A percentile compares a stretch with the other conserved stretches of the same genome.
phyloP scores from a whole-genome alignment of 2,888 invertebrate genomes.

The Adelphocoris suturalis region DNA sequence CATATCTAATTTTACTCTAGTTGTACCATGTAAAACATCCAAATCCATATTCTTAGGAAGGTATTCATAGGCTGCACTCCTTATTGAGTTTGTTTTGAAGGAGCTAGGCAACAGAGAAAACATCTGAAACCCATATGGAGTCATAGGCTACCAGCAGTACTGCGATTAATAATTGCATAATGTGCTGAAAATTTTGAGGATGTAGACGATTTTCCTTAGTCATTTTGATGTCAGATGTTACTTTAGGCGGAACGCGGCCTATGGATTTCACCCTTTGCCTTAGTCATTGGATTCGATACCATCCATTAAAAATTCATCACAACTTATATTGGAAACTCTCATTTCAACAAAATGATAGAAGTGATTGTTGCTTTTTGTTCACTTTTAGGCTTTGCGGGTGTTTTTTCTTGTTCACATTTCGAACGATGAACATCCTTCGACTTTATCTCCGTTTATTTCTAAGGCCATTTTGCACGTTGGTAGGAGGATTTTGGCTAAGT shows the following conservation, averaged over 20 bases:
- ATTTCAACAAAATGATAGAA: not conserved
- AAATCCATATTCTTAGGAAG: not conserved
- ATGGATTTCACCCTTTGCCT: not conserved
- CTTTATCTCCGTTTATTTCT: not conserved
- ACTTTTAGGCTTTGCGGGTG: not conserved
- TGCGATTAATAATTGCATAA: too few species aligned
- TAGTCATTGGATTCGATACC: not conserved
- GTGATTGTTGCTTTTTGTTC: not conserved
- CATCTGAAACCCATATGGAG: too few species aligned
- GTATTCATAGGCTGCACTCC: not conserved
- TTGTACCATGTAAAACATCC: not conserved
- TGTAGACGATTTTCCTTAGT: too few species aligned
- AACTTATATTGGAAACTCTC: not conserved
- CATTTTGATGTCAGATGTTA: too few species aligned
- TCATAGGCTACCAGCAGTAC: too few species aligned
- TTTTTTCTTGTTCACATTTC: not conserved
- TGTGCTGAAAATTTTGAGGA: too few species aligned
- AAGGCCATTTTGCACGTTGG: not conserved
- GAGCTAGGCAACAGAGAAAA: too few species aligned
- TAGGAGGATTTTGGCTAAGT: not conserved
- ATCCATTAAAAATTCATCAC: not conserved
- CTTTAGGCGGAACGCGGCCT: not conserved
- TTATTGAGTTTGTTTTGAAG: not conserved
- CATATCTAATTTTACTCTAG: not conserved
- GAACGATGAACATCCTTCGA: not conserved